Evolutionary conservation across 1,140 invertebrate species (phyloP).

Genomic region (Drosophila prosaltans): DNA sequence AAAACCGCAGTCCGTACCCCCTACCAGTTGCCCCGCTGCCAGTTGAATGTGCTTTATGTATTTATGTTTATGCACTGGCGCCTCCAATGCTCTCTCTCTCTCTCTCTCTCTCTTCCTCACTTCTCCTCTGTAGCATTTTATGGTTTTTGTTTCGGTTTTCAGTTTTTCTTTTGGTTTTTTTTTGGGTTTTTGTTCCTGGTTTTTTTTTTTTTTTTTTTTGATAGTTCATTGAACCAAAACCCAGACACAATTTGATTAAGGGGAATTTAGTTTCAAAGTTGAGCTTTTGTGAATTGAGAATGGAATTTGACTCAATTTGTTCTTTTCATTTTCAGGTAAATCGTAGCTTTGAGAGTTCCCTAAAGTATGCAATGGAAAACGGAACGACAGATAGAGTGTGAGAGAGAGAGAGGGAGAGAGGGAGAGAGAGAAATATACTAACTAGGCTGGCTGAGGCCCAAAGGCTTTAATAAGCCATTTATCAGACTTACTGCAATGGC

Average conservation of each 20-base stretch:
- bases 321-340: conserved; percentile 41
- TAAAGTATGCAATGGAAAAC: background rate
- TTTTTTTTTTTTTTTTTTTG: conserved; percentile 16
- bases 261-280: conserved; percentile 37
- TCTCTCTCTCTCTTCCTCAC: background rate
- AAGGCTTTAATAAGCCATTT: conserved; percentile 72
- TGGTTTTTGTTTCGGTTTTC: conserved; percentile 62
- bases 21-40: background rate
- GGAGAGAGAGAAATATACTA: background rate
- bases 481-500: conserved; percentile 53
- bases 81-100: conserved; percentile 7
- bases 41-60: conserved; percentile 43
- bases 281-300: conserved; percentile 1
- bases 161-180: conserved; percentile 32
- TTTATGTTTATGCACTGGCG: conserved; percentile 69
- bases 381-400: background rate
- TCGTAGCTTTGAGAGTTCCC: conserved; percentile 3
- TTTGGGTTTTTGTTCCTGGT: background rate
- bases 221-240: conserved; percentile 28
- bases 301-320: conserved; percentile 8
- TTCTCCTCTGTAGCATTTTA: conserved; percentile 35
- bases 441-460: conserved; percentile 23
- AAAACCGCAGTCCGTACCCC: conserved; percentile 5
- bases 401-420: background rate
- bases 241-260: conserved; percentile 34